Evolutionary conservation across 2,797 vertebrate species (phyloP).

Genomic region (Gouania willdenowi): DNA sequence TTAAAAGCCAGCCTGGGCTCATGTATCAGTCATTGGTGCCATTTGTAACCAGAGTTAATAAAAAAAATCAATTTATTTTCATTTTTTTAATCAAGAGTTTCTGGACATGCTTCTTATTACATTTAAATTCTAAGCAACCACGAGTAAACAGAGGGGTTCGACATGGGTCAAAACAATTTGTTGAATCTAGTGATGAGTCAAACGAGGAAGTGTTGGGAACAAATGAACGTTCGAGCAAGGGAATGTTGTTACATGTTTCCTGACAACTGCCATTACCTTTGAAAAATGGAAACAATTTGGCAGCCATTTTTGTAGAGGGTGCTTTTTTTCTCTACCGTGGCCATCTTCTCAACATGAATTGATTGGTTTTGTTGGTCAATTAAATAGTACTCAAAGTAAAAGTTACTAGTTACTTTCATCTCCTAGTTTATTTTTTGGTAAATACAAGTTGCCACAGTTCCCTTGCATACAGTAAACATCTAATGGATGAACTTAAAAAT

Average conservation of each 20-base stretch:
- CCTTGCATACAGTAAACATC: too few species aligned
- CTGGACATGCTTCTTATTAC: constrained; percentile 17
- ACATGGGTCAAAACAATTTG: constrained; percentile 27
- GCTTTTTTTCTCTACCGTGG: too few species aligned
- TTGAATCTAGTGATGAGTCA: constrained; percentile 10
- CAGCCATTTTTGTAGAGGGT: too few species aligned
- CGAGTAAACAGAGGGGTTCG: constrained; percentile 24
- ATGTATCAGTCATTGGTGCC: constrained; percentile 10
- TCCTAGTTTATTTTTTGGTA: too few species aligned
- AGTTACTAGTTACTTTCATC: too few species aligned
- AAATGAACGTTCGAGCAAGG: background rate
- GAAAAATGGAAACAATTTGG: too few species aligned
- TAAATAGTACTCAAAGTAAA: too few species aligned
- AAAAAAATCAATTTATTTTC: constrained; percentile 17
- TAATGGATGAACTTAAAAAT: too few species aligned
- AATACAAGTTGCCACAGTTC: too few species aligned
- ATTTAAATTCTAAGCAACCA: constrained; percentile 30
- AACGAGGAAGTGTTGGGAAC: background rate
- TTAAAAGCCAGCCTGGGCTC: constrained; percentile 23
- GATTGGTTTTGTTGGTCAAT: too few species aligned
- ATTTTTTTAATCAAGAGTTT: constrained; percentile 28
- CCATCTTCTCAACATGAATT: too few species aligned
- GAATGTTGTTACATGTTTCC: background rate
- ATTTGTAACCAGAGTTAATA: constrained; percentile 17
- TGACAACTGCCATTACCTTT: too few species aligned